Evolutionary conservation across 2,113 vertebrate genomes (phyloP).

Genomic region (Corythornis madagascariensis): DNA sequence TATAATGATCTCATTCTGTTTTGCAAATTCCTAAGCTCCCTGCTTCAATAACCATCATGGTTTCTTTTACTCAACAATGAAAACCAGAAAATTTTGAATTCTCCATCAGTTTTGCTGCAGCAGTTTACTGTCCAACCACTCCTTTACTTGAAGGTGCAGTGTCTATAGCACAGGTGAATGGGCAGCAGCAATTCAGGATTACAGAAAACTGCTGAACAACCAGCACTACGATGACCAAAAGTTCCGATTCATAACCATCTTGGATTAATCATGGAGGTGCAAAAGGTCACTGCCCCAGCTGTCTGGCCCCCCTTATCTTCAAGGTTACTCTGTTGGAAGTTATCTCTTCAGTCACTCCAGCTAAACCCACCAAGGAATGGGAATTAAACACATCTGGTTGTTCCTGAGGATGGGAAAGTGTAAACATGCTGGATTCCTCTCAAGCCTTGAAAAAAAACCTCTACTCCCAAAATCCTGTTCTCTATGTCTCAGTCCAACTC

Average conservation of each 20-base stretch:
- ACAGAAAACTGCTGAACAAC: background rate
- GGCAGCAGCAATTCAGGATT: background rate
- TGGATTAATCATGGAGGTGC: conserved; percentile 28
- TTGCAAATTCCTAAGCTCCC: background rate
- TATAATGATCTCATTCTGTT: conserved; percentile 36
- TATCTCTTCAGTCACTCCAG: background rate
- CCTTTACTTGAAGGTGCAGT: background rate
- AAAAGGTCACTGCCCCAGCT: conserved; percentile 39
- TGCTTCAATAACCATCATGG: background rate
- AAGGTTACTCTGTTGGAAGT: conserved; percentile 29
- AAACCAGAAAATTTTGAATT: background rate
- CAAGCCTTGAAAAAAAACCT: background rate
- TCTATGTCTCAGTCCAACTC: background rate
- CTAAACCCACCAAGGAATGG: background rate
- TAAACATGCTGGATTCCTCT: background rate
- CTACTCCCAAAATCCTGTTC: background rate
- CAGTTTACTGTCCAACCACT: background rate
- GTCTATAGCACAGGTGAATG: background rate
- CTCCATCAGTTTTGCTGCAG: background rate
- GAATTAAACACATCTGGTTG: conserved; percentile 21
- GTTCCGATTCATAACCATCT: background rate
- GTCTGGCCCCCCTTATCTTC: conserved; percentile 10
- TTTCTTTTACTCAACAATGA: background rate
- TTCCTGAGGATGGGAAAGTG: background rate
- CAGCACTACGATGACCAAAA: background rate